These are phyloP conservation scores for Empidonax traillii DNA, from an alignment of 2,113 vertebrate species.

Conservation along the genomic window DNA sequence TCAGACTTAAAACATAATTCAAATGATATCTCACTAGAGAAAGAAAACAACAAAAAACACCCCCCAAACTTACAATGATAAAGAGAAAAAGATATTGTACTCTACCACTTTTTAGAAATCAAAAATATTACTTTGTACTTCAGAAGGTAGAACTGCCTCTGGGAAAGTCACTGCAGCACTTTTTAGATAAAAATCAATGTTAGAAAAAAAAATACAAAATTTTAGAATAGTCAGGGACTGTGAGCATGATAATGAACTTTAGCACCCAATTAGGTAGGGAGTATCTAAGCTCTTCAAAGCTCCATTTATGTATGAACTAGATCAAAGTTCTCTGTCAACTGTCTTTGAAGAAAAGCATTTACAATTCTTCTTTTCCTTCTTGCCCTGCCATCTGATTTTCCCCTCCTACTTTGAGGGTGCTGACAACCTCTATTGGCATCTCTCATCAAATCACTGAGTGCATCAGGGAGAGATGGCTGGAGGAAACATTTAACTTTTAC, in stretches of 20 bases:
- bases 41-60: not conserved
- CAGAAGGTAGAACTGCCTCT: constrained; percentile 59
- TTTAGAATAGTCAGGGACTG: not conserved
- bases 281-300: constrained; percentile 48
- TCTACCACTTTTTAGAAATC: constrained; percentile 35
- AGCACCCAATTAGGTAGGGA: constrained; percentile 30
- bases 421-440: constrained; percentile 4
- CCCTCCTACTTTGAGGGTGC: constrained; percentile 6
- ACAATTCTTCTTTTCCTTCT: not conserved
- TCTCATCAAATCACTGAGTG: not conserved
- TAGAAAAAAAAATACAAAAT: not conserved
- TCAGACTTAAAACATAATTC: constrained; percentile 64
- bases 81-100: constrained; percentile 40
- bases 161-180: constrained; percentile 61
- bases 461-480: not conserved
- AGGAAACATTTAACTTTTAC: constrained; percentile 23
- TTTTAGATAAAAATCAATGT: constrained; percentile 44
- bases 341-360: constrained; percentile 32
- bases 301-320: constrained; percentile 24
- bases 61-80: not conserved
- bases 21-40: constrained; percentile 8
- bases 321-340: constrained; percentile 58
- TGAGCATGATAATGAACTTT: constrained; percentile 45
- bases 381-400: not conserved
- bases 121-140: constrained; percentile 47